phyloP scores from a whole-genome alignment of 2,888 invertebrate species.

The Lordiphosa fenestrarum region DNA sequence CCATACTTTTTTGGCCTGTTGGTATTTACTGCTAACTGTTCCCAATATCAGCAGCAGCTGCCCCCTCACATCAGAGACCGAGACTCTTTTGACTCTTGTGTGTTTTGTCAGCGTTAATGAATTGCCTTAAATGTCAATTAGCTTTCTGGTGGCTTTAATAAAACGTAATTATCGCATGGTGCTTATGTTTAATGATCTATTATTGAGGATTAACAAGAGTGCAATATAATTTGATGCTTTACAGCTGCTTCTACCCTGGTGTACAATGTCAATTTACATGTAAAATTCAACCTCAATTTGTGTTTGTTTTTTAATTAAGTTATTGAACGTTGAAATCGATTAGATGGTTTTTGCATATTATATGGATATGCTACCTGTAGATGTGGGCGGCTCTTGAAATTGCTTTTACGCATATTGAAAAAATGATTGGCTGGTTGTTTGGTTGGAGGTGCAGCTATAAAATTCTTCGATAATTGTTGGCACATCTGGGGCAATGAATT shows the following conservation, averaged over 20 bases:
- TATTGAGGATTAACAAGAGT: constrained; percentile 19
- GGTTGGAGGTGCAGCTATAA: constrained; percentile 41
- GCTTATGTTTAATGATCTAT: constrained; percentile 20
- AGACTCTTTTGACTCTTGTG: constrained; percentile 30
- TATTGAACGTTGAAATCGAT: constrained; percentile 49
- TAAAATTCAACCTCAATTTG: constrained; percentile 31
- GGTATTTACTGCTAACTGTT: constrained; percentile 50
- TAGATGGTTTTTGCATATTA: constrained; percentile 17
- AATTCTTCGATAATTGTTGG: constrained; percentile 49
- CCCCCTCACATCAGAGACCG: constrained; percentile 4
- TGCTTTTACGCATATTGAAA: constrained; percentile 38
- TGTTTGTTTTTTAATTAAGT: constrained; percentile 51
- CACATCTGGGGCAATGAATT: constrained; percentile 45
- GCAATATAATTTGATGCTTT: constrained; percentile 18
- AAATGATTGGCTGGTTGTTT: constrained; percentile 4
- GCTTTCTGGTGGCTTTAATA: constrained; percentile 45
- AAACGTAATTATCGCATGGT: constrained; percentile 46
- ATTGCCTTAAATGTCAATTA: constrained; percentile 71
- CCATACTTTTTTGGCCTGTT: constrained; percentile 44
- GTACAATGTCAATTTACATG: constrained; percentile 34
- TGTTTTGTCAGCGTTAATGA: constrained; percentile 43
- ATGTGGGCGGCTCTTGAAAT: constrained; percentile 19
- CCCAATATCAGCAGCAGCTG: constrained; percentile 13
- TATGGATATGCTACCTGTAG: constrained; percentile 18
- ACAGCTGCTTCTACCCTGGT: constrained; percentile 20